A percentile compares a stretch with the other conserved stretches of the same genome.
phyloP scores from a whole-genome alignment of 2,888 invertebrate species.

The Hermaeophaga mercurialis region DNA sequence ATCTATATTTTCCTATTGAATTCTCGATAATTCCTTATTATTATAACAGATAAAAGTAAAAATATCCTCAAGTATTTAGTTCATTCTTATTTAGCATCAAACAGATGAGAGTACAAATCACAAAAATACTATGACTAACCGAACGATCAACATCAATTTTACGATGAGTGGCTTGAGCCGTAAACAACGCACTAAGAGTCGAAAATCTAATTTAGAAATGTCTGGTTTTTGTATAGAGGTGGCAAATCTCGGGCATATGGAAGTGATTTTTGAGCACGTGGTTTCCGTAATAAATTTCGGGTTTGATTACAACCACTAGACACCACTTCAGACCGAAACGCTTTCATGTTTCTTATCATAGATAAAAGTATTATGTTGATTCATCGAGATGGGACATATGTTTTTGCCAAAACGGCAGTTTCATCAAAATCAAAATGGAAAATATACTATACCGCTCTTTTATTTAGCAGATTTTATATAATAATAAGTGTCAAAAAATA shows the following conservation, averaged over 20 bases:
- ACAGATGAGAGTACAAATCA: not conserved
- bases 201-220: constrained; percentile 6
- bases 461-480: too few species aligned
- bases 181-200: not conserved
- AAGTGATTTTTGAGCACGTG: constrained; percentile 25
- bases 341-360: too few species aligned
- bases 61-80: too few species aligned
- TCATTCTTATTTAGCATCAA: not conserved
- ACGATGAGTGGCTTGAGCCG: not conserved
- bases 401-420: too few species aligned
- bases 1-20: too few species aligned
- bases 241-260: constrained; percentile 19
- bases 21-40: too few species aligned
- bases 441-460: too few species aligned
- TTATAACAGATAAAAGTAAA: too few species aligned
- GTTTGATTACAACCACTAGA: constrained; percentile 9
- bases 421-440: too few species aligned
- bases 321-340: constrained; percentile 20
- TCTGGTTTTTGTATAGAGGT: constrained; percentile 24
- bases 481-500: too few species aligned
- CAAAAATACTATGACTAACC: not conserved
- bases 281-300: constrained; percentile 25
- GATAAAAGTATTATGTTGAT: too few species aligned
- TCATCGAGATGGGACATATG: too few species aligned
- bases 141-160: not conserved